Evolutionary conservation across 1,140 invertebrate species (phyloP).

Genomic region (Augochlora pura): DNA sequence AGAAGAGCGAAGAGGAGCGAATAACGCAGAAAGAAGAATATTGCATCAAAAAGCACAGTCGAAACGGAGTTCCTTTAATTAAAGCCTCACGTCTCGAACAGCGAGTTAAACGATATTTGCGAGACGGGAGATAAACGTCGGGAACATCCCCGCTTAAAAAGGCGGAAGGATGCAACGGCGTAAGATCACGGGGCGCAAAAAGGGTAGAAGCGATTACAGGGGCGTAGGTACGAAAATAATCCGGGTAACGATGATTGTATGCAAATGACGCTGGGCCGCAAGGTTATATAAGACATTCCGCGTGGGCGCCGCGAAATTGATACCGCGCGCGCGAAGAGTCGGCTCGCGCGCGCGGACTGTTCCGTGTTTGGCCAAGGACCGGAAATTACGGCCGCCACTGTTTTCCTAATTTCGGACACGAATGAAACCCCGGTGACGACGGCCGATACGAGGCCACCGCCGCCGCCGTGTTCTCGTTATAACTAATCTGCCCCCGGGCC

Average conservation of each 20-base stretch:
- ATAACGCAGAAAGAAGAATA: no score
- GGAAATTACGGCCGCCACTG: constrained; percentile 38
- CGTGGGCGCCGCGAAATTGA: constrained; percentile 22
- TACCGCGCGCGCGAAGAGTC: constrained; percentile 22
- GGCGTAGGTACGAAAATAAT: constrained; percentile 27
- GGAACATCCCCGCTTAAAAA: background rate
- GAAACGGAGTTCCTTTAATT: background rate
- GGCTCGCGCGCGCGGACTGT: background rate
- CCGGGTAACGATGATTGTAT: constrained; percentile 29
- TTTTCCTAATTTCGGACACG: constrained; percentile 49
- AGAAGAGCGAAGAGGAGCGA: no score
- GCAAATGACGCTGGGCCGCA: constrained; percentile 17
- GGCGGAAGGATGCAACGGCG: no score
- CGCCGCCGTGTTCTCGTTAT: background rate
- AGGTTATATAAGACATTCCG: constrained; percentile 3
- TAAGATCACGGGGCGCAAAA: background rate
- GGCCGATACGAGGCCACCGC: constrained; percentile 1
- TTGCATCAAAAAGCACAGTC: no score
- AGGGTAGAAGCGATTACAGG: background rate
- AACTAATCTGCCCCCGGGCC: constrained; percentile 9
- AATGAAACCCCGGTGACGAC: constrained; percentile 12
- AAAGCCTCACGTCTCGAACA: background rate
- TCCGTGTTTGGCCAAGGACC: constrained; percentile 33
- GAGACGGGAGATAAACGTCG: background rate
- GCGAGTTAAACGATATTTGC: background rate